Base-by-base conservation (phyloP, 2,888 invertebrate genomes). In the Megaustenia siamemsis region DNA sequence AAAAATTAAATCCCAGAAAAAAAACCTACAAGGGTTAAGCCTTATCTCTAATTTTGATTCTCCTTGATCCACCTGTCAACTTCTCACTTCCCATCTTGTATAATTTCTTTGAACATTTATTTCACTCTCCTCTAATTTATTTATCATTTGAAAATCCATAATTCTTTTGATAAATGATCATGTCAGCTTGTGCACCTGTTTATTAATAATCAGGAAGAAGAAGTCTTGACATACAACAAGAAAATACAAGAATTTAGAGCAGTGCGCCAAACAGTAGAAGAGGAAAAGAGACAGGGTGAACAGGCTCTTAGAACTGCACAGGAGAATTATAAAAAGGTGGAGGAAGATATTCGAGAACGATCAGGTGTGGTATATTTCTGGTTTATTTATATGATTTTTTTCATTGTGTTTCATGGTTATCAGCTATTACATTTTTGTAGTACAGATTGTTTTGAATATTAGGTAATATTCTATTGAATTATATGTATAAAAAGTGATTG, bases 191-290 rank as follows among this genome's bases (percentile, higher is more conserved):
- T 45, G 45, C 12, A 45, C 45, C 8, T 45, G 45, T 45, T 6
- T 10, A 45, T 10, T 6, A 6, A 45, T 45, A 71, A 82, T 0
- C 78, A 93, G 93, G 92, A 92, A 88, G 92, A 92, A 60, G 93
- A 93, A 71, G 90, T 92, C 24, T 82, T 86, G 35, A 86, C 87
- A 49, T 89, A 90, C 77, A 87, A 88, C 35, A 86, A 87, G 10
- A 90, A 90, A 87, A 89, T 92, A 8, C 38, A 84, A 8, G 87
- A 85, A 1, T 87, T 89, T 63, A 71, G 88, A 66, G 84, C 86
- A 24, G 86, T 89, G 53, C 73, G 86, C 8, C 83, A 86, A 18
- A 77, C 69, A 28, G 87, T 87, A 18, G 66, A 63, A 21, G 85
- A 82, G 0, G 73, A 69, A n/a, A 84, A 85, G 45, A 45, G 85